phyloP scores from a whole-genome alignment of 2,113 vertebrate genomes.

The Lichenostomus cassidix region DNA sequence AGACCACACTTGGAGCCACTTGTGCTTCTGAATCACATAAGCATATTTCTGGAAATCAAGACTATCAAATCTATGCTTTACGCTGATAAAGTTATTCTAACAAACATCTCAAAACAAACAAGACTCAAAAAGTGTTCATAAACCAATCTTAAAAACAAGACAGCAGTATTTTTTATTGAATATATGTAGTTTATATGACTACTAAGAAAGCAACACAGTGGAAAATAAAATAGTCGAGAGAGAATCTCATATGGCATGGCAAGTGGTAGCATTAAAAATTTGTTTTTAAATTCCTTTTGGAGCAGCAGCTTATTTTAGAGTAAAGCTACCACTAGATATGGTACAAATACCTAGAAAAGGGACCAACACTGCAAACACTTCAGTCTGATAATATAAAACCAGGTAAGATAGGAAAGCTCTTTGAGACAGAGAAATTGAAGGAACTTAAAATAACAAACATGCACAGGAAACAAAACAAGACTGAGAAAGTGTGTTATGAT shows the following conservation, averaged over 20 bases:
- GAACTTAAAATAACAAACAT: slow-evolving; percentile 32
- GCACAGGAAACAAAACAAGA: slow-evolving; percentile 53
- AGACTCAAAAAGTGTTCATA: neutral
- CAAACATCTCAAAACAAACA: neutral
- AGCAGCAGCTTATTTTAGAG: neutral
- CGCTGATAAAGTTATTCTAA: neutral
- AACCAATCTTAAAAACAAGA: neutral
- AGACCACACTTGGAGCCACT: neutral
- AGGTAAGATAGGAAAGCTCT: neutral
- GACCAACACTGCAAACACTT: neutral
- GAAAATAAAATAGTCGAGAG: neutral
- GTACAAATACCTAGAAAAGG: neutral
- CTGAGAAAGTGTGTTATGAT: slow-evolving; percentile 21
- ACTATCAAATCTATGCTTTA: neutral
- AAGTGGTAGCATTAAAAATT: neutral
- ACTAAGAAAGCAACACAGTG: neutral
- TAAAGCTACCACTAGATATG: neutral
- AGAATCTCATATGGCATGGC: neutral
- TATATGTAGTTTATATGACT: neutral
- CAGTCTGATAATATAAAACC: neutral
- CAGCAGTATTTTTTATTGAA: neutral
- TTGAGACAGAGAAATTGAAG: neutral
- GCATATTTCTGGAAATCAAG: neutral
- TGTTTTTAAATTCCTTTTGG: neutral
- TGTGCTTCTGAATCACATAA: neutral